Evolutionary conservation across 2,113 vertebrate species (phyloP).

Genomic region (Mobula hypostoma): DNA sequence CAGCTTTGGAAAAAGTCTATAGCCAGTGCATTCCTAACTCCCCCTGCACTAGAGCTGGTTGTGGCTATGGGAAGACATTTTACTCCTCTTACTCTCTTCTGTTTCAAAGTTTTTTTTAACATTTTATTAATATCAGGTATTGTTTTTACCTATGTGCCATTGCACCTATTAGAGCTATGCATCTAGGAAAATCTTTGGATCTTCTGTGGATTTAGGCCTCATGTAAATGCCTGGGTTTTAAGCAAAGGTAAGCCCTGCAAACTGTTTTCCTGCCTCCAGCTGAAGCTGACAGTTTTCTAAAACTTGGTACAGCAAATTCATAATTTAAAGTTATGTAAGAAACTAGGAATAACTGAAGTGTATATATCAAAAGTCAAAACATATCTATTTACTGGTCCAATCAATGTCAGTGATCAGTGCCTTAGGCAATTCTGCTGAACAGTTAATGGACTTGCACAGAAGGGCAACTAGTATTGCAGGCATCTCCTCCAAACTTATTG

Average conservation of each 20-base stretch:
- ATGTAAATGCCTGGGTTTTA: constrained; percentile 56
- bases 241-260: constrained; percentile 65
- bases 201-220: constrained; percentile 62
- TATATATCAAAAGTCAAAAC: constrained; percentile 43
- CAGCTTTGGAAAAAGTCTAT: constrained; percentile 98
- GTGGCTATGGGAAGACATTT: constrained; percentile 77
- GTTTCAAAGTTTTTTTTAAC: constrained; percentile 49
- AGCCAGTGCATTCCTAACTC: constrained; percentile 94
- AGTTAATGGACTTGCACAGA: not conserved
- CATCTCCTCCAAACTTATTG: not conserved
- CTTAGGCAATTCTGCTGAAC: constrained; percentile 17
- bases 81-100: constrained; percentile 59
- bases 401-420: constrained; percentile 36
- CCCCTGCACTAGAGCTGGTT: constrained; percentile 81
- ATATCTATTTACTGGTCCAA: constrained; percentile 41
- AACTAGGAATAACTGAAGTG: constrained; percentile 47
- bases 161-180: constrained; percentile 55
- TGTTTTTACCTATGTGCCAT: constrained; percentile 50
- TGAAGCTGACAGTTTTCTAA: constrained; percentile 47
- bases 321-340: constrained; percentile 41
- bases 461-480: not conserved
- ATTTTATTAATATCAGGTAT: constrained; percentile 54
- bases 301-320: constrained; percentile 51
- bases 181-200: constrained; percentile 60
- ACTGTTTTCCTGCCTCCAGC: constrained; percentile 58